Evolutionary conservation across 2,113 vertebrate species (phyloP).

Genomic region (human (Homo sapiens)): GRCh38 chr4:144518501-144519000

Average conservation of each 20-base stretch:
- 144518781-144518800: background rate
- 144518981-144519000: background rate
- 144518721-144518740: constrained; percentile 56
- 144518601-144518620: background rate
- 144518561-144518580: background rate
- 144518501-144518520: background rate
- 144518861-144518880: background rate
- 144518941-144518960: background rate
- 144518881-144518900: background rate
- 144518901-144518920: background rate
- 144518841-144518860: background rate
- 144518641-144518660: constrained; percentile 10
- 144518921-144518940: background rate
- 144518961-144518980: background rate
- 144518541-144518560: constrained; percentile 18
- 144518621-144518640: constrained; percentile 20
- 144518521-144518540: constrained; percentile 47
- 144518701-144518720: constrained; percentile 12
- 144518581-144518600: background rate
- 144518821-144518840: background rate
- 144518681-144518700: constrained; percentile 5
- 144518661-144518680: constrained; percentile 19
- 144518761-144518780: background rate
- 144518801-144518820: background rate
- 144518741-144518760: background rate